Evolutionary conservation across 2,888 invertebrate genomes (phyloP).

Genomic region (Apamea crenata): DNA sequence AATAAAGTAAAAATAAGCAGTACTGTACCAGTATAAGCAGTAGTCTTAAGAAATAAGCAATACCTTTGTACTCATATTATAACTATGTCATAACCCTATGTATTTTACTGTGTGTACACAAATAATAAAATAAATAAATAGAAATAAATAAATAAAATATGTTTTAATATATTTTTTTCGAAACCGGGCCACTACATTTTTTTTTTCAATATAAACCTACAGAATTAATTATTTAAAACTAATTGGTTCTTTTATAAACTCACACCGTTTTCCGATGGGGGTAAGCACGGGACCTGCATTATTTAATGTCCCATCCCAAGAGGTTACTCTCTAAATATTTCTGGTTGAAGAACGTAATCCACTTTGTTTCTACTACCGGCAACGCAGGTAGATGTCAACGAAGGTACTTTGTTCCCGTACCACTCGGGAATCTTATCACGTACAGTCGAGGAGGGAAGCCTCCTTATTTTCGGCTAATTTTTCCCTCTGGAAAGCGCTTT

Average conservation of each 20-base stretch:
- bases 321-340: neutral
- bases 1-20: neutral
- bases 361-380: neutral
- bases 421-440: constrained; percentile 37
- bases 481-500: constrained; percentile 34
- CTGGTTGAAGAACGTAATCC: constrained; percentile 8
- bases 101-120: no score
- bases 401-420: constrained; percentile 7
- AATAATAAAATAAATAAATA: no score
- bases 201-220: neutral
- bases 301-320: neutral
- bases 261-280: no score
- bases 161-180: neutral
- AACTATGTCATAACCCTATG: no score
- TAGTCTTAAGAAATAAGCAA: no score
- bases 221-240: neutral
- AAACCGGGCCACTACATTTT: no score
- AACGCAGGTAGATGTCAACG: constrained; percentile 13
- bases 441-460: constrained; percentile 9
- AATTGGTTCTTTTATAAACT: neutral
- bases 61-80: no score
- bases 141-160: no score
- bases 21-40: no score
- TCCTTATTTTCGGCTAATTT: constrained; percentile 50
- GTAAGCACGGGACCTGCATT: neutral